These are phyloP conservation scores for Andrena cerasifolii DNA, from an alignment of 1,140 invertebrate species.

Conservation along the genomic window DNA sequence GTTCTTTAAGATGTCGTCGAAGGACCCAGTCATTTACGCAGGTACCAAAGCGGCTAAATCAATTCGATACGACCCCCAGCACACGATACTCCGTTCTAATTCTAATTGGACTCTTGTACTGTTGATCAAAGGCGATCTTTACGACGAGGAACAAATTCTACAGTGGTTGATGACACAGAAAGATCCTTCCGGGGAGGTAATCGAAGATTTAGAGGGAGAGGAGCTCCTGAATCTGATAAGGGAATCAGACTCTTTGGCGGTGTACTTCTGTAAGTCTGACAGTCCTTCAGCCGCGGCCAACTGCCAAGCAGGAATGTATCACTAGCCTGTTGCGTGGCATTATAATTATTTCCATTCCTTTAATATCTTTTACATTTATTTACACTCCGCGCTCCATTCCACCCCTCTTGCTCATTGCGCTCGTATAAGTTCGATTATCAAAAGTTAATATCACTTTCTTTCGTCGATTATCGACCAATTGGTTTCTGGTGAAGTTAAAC, in stretches of 20 bases:
- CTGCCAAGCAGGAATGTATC: constrained; percentile 66
- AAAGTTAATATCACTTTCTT: neutral
- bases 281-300: constrained; percentile 54
- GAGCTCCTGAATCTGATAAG: constrained; percentile 91
- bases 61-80: too few species aligned
- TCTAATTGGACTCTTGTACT: neutral
- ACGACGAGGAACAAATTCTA: constrained; percentile 93
- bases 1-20: constrained; percentile 93
- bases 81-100: too few species aligned
- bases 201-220: constrained; percentile 93
- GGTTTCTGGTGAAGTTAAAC: too few species aligned
- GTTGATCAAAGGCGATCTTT: constrained; percentile 89
- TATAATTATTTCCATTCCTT: neutral
- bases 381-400: neutral
- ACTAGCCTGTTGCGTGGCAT: constrained; percentile 61
- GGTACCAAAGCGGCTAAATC: constrained; percentile 85
- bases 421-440: neutral
- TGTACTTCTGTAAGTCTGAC: constrained; percentile 94
- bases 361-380: constrained; percentile 20
- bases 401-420: neutral
- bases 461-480: too few species aligned
- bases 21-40: constrained; percentile 96
- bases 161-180: constrained; percentile 96
- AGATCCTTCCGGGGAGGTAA: constrained; percentile 94
- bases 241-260: constrained; percentile 91